Base-by-base conservation (phyloP, 2,113 vertebrate genomes). In the Anolis sagrei region DNA sequence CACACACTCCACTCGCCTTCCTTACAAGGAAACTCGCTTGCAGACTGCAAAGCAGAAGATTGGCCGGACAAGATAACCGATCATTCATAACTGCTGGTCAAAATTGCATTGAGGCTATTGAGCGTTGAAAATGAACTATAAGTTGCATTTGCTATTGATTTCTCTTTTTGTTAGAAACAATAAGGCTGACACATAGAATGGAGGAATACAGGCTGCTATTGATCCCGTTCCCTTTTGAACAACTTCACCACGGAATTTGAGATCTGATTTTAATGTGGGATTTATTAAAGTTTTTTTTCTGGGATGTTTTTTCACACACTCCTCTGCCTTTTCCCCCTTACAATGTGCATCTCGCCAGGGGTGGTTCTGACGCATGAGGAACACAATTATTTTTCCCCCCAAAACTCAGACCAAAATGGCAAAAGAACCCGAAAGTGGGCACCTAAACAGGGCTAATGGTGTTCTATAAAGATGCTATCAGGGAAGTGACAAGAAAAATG, bases 41-140 rank as follows among this genome's bases (percentile, higher is more conserved):
- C 89, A 80, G 88, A 79, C 93, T 94, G 4, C 89, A 93, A 72
- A 1, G 87, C 54, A 64, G 92, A 89, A 93, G 88, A 89, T 74
- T 89, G 90, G 93, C 92, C 87, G 91, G 92, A 86, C 93, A 88
- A 96, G 94, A 96, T 95, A 95, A 93, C 92, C 89, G 95, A 97
- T 97, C 96, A 96, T 95, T 97, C 95, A 93, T 97, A 98, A 98
- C 98, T 97, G 97, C 97, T 97, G 96, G 89, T 92, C 95, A 98
- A 79, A 98, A 98, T 98, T 97, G 97, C 96, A 34, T 91, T 87
- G 88, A 94, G 96, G 95, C 90, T 96, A 97, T 97, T 93, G 97
- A 97, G 95, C 94, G 93, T 91, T 87, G 94, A 96, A 95, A 97
- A 97, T 95, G 95, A 97, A 94, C 96, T 90, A 88, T 92, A 93